Conservation (phyloP, 2,888 invertebrate species). For the Carpatolechia fugitivella region DNA sequence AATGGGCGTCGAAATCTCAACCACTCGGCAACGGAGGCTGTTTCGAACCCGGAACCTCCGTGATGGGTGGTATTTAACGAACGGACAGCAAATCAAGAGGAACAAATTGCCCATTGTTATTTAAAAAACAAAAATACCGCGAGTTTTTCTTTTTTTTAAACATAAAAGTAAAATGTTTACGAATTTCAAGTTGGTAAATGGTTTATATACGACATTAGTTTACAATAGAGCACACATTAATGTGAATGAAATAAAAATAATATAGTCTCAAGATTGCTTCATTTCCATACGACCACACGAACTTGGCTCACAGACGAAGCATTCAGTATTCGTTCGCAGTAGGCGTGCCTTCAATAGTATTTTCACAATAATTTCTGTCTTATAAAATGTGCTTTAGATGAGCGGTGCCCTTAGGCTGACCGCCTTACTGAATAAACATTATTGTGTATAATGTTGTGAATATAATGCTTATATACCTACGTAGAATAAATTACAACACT, state of each 20-base stretch:
- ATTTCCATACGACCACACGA: slow-evolving; percentile 42
- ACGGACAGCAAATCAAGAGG: no score
- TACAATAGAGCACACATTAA: neutral
- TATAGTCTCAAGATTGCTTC: slow-evolving; percentile 20
- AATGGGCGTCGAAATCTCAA: no score
- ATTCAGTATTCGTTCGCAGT: slow-evolving; percentile 17
- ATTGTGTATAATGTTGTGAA: slow-evolving; percentile 19
- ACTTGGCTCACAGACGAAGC: slow-evolving; percentile 21
- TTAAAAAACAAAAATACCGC: no score
- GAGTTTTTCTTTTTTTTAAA: no score
- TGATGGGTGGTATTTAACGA: no score
- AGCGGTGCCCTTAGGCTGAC: slow-evolving; percentile 19
- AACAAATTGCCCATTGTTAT: no score
- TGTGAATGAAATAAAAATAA: slow-evolving; percentile 8
- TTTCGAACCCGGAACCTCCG: no score
- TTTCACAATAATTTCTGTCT: slow-evolving; percentile 37
- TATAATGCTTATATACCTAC: neutral
- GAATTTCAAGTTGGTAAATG: no score
- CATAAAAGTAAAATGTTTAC: no score
- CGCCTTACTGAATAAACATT: slow-evolving; percentile 31
- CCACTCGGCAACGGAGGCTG: no score
- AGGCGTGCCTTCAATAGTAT: slow-evolving; percentile 37
- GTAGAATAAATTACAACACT: neutral
- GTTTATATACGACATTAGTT: slow-evolving; percentile 1
- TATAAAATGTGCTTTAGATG: slow-evolving; percentile 23